A percentile compares a stretch with the other conserved stretches of the same genome.
phyloP scores from a whole-genome alignment of 2,113 vertebrate genomes.

The Xiphophorus couchianus region DNA sequence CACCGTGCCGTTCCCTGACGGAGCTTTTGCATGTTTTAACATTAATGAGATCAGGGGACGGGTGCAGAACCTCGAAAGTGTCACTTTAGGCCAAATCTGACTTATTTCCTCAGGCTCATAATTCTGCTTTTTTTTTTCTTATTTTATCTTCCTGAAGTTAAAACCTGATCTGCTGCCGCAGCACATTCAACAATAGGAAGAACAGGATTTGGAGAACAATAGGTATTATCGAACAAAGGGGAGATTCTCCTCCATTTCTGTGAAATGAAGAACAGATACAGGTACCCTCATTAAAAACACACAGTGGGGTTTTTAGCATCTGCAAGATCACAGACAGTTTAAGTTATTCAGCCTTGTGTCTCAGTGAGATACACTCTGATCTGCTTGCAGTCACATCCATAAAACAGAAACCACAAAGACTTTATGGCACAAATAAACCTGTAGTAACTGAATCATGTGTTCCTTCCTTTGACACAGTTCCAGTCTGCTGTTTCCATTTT shows the following conservation, averaged over 20 bases:
- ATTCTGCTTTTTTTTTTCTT: slow-evolving; percentile 1
- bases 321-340: slow-evolving; percentile 20
- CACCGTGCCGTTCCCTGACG: slow-evolving; percentile 33
- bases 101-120: slow-evolving; percentile 28
- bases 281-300: slow-evolving; percentile 4
- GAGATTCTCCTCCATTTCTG: neutral
- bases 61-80: slow-evolving; percentile 42
- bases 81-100: slow-evolving; percentile 37
- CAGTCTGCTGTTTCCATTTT: neutral
- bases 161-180: slow-evolving; percentile 35
- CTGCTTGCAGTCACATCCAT: neutral
- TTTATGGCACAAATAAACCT: slow-evolving; percentile 32
- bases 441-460: slow-evolving; percentile 2
- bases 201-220: slow-evolving; percentile 22
- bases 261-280: slow-evolving; percentile 18
- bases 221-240: slow-evolving; percentile 21
- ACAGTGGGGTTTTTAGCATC: slow-evolving; percentile 6
- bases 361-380: neutral
- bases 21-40: slow-evolving; percentile 62
- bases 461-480: neutral
- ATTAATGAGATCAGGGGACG: slow-evolving; percentile 50
- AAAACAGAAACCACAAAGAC: slow-evolving; percentile 19
- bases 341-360: slow-evolving; percentile 9
- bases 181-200: slow-evolving; percentile 29
- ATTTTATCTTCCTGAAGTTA: slow-evolving; percentile 20